Evolutionary conservation across 2,888 invertebrate species (phyloP).

Genomic region (Erebia ligea): DNA sequence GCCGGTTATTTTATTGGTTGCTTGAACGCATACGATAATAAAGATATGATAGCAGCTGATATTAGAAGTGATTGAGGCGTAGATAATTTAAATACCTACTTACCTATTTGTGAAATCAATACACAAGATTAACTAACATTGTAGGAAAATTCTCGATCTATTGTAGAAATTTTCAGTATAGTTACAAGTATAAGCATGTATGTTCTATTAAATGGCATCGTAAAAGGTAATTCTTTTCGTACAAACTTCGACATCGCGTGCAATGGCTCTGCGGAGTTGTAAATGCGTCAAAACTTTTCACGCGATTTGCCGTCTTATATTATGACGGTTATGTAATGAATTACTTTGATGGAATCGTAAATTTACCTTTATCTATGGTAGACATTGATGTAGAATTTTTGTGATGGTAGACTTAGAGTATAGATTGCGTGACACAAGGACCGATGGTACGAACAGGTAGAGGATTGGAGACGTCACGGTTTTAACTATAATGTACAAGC

Average conservation of each 20-base stretch:
- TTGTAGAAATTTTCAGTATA: not conserved
- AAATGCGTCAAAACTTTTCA: slow-evolving; percentile 38
- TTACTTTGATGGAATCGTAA: slow-evolving; percentile 19
- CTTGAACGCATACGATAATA: not conserved
- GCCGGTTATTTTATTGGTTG: not conserved
- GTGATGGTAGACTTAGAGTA: slow-evolving; percentile 12
- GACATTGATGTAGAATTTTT: too few species aligned
- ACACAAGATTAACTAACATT: not conserved
- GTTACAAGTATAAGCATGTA: not conserved
- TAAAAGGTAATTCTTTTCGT: slow-evolving; percentile 24
- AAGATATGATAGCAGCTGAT: slow-evolving; percentile 24
- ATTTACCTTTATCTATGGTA: slow-evolving; percentile 33
- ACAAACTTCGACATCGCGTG: slow-evolving; percentile 34
- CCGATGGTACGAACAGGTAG: slow-evolving; percentile 61
- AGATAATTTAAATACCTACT: slow-evolving; percentile 25
- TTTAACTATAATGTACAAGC: slow-evolving; percentile 31
- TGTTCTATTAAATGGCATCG: slow-evolving; percentile 7
- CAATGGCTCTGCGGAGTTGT: slow-evolving; percentile 28
- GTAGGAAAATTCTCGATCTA: not conserved
- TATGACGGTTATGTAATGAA: slow-evolving; percentile 22
- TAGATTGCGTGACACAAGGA: slow-evolving; percentile 46
- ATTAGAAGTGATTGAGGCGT: slow-evolving; percentile 18
- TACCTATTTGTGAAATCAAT: not conserved
- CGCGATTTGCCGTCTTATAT: slow-evolving; percentile 35
- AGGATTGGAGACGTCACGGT: slow-evolving; percentile 55